Percentiles rank a stretch among this genome's conserved stretches.
Conservation (phyloP, 2,113 vertebrate species). For the Mystacornis crossleyi region DNA sequence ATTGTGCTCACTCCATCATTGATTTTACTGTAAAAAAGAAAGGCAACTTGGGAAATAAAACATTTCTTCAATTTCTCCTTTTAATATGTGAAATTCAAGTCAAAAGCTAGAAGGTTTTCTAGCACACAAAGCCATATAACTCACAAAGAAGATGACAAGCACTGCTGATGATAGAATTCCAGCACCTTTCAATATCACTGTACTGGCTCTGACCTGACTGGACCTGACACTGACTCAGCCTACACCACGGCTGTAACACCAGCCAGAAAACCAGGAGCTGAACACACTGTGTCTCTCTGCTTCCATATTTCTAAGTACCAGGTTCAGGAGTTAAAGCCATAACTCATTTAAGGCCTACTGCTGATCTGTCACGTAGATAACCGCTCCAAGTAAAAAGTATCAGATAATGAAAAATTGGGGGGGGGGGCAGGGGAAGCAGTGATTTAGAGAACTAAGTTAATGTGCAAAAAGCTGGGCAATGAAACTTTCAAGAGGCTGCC, state of each 20-base stretch:
- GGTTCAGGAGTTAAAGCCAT: background rate
- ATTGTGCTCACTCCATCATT: background rate
- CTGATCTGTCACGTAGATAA: background rate
- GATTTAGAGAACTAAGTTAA: background rate
- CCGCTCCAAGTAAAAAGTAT: background rate
- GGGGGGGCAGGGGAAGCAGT: background rate
- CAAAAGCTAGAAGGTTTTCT: background rate
- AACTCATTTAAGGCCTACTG: background rate
- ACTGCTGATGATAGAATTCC: background rate
- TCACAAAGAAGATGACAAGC: background rate
- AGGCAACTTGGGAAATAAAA: background rate
- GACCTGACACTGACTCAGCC: background rate
- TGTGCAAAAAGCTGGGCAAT: background rate
- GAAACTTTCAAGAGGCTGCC: background rate
- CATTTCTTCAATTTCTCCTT: background rate
- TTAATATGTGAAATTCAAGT: background rate
- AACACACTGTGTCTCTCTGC: background rate
- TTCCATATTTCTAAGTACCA: background rate
- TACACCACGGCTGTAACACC: background rate
- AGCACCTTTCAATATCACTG: background rate
- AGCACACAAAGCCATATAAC: background rate
- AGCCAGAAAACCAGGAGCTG: background rate
- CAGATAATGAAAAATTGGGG: background rate
- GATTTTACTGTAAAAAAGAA: background rate
- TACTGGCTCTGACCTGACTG: background rate